These are phyloP conservation scores for Gasterosteus aculeatus DNA, from an alignment of 2,113 vertebrate species.

Conservation along the genomic window DNA sequence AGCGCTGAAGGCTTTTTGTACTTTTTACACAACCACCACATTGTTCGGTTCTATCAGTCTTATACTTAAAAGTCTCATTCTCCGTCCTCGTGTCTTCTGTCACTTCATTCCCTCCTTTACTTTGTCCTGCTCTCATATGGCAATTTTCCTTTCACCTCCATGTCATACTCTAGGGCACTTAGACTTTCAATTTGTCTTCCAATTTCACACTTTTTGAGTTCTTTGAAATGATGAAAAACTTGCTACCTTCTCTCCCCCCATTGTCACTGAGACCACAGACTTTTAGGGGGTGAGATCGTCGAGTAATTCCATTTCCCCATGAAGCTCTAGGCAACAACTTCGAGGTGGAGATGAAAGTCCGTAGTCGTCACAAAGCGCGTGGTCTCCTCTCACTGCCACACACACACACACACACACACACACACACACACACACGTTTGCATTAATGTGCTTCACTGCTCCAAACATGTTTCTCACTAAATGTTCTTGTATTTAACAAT, in stretches of 20 bases:
- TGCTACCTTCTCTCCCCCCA: neutral
- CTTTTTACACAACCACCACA: neutral
- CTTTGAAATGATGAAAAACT: neutral
- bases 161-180: neutral
- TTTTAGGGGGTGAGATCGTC: neutral
- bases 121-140: slow-evolving; percentile 1
- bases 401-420: no score
- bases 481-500: neutral
- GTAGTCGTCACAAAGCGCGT: neutral
- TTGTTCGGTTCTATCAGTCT: neutral
- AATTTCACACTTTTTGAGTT: neutral
- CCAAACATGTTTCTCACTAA: neutral
- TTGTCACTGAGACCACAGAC: slow-evolving; percentile 25
- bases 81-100: neutral
- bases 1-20: neutral
- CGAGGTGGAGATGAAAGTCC: neutral
- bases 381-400: neutral
- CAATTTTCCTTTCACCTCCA: slow-evolving; percentile 27
- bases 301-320: neutral
- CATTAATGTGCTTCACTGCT: neutral
- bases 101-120: slow-evolving; percentile 10
- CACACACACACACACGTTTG: neutral
- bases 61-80: neutral
- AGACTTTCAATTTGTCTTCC: slow-evolving; percentile 21
- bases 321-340: neutral